These are phyloP conservation scores for Cheilosia pagana DNA, from an alignment of 2,888 invertebrate genomes.

Conservation along the genomic window DNA sequence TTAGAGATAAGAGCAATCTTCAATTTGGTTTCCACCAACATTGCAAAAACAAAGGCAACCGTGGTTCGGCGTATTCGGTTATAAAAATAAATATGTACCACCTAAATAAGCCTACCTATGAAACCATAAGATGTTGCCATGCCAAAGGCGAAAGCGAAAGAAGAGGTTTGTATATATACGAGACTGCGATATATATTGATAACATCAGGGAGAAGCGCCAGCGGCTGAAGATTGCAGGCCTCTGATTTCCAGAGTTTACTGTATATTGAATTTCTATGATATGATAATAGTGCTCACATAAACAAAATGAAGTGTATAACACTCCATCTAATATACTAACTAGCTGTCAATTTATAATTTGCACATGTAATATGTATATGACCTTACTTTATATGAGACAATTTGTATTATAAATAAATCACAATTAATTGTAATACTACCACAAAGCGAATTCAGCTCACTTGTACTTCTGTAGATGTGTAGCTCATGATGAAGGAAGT, in stretches of 20 bases:
- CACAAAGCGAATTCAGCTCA: slow-evolving; percentile 6
- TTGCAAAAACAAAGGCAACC: background rate
- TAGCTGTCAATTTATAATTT: no score
- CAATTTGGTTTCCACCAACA: background rate
- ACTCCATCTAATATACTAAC: background rate
- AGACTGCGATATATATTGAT: slow-evolving; percentile 17
- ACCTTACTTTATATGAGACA: slow-evolving; percentile 19
- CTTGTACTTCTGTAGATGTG: background rate
- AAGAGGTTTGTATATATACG: background rate
- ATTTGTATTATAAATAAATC: slow-evolving; percentile 5
- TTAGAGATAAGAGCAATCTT: slow-evolving; percentile 7
- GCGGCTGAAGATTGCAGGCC: slow-evolving; percentile 48
- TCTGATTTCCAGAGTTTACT: slow-evolving; percentile 58
- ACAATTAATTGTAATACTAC: slow-evolving; percentile 2
- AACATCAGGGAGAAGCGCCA: slow-evolving; percentile 27
- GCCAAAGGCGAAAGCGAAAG: slow-evolving; percentile 13
- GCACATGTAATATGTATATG: background rate
- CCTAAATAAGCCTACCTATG: background rate
- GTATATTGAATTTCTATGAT: slow-evolving; percentile 63
- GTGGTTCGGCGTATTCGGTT: slow-evolving; percentile 3
- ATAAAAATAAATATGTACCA: background rate
- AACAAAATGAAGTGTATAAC: slow-evolving; percentile 29
- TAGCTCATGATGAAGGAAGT: slow-evolving; percentile 2
- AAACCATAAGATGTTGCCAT: slow-evolving; percentile 6
- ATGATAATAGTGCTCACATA: slow-evolving; percentile 66